Percentiles rank a stretch among this genome's conserved stretches.
phyloP scores from a whole-genome alignment of 2,113 vertebrate genomes.

The Hippocampus zosterae region DNA sequence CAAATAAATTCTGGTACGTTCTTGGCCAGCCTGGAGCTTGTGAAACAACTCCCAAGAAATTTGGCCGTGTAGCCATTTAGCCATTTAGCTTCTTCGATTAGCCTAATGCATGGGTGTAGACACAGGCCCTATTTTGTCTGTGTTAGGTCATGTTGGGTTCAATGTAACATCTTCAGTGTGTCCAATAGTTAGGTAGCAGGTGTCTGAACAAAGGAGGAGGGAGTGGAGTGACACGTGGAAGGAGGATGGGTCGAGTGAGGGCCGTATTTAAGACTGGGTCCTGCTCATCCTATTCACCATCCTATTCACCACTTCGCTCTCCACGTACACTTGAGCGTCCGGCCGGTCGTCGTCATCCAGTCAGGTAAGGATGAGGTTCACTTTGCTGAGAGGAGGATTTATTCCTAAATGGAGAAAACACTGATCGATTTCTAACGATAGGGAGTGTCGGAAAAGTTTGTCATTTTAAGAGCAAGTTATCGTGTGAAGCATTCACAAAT shows the following conservation, averaged over 20 bases:
- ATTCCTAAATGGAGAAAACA: not conserved
- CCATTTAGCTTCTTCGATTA: not conserved
- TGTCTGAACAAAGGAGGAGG: constrained; percentile 46
- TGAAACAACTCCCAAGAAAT: too few species aligned
- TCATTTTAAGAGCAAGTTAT: not conserved
- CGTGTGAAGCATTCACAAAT: not conserved
- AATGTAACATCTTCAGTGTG: constrained; percentile 4
- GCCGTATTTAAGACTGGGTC: constrained; percentile 65
- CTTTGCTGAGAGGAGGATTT: not conserved
- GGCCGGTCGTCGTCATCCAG: constrained; percentile 26
- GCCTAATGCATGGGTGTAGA: not conserved
- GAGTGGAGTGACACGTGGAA: constrained; percentile 39
- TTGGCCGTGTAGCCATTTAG: too few species aligned
- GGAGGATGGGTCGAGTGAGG: constrained; percentile 53
- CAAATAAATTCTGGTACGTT: too few species aligned
- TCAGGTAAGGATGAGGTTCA: constrained; percentile 53
- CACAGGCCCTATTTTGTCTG: not conserved
- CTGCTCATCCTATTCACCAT: constrained; percentile 42
- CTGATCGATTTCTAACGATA: not conserved
- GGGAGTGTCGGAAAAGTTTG: not conserved
- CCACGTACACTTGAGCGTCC: constrained; percentile 32
- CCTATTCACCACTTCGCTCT: constrained; percentile 21
- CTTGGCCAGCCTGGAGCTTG: too few species aligned
- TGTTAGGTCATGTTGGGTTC: not conserved
- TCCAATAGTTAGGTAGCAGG: constrained; percentile 39